Evolutionary conservation across 2,113 vertebrate genomes (phyloP), one percentile per base, ranked within the genome.

Genomic region (Steatornis caripensis): DNA sequence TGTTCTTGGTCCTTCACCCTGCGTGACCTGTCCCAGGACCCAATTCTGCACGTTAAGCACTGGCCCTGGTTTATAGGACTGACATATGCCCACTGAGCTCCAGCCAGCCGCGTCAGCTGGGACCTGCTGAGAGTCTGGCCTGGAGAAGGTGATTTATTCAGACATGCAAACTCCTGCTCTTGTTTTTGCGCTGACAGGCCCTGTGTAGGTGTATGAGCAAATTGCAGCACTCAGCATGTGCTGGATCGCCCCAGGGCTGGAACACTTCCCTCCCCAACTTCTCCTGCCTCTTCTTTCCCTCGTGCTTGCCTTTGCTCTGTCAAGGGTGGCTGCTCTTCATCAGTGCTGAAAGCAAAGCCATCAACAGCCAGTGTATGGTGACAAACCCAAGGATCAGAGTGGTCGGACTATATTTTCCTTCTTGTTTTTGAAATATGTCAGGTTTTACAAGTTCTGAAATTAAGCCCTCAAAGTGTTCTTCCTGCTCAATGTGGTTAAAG

Each of bases 91-190:
- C 82, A 24, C 5, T 1, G 84, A 93, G 66, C 84, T 85, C 60
- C 74, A 72, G 89, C 90, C 89, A 90, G 68, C 54, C 32, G 0
- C 0, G 21, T 70, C 93, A 91, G 81, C 83, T 78, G 85, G 79
- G 85, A 51, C 90, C 95, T 89, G 95, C 96, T 94, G 95, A 62
- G 92, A 91, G 3, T n/a, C 83, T 84, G 43, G 83, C 92, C 64
- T 34, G 0, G 6, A 66, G 86, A 81, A 81, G 27, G 24, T 84
- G 86, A 94, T 96, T 93, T 90, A 93, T 90, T 84, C 85, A 62
- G 92, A 88, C 87, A 34, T 6, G 85, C 72, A 92, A 64, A 89
- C 43, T 82, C 70, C 79, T 93, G 79, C 66, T 74, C 92, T 77
- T 84, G 54, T 70, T 95, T 94, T 86, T 78, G 34, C 3, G 11